Evolutionary conservation across 2,797 vertebrate genomes (phyloP).

Genomic region (Gobionotothen gibberifrons): DNA sequence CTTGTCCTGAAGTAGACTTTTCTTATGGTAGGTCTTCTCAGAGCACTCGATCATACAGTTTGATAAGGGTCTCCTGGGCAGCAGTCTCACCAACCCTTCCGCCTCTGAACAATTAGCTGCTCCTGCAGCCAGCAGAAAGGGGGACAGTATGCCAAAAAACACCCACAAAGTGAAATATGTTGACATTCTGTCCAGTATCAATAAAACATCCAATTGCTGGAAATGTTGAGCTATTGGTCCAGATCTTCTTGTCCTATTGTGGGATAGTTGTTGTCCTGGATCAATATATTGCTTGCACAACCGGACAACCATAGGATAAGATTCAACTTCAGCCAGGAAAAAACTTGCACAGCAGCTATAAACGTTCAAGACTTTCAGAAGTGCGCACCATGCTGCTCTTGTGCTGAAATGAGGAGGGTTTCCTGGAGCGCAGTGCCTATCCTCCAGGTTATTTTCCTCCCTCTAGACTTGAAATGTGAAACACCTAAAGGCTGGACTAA

Average conservation of each 20-base stretch:
- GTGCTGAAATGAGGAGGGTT: constrained; percentile 27
- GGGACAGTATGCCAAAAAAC: constrained; percentile 55
- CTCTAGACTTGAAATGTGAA: constrained; percentile 16
- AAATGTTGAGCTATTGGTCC: constrained; percentile 1
- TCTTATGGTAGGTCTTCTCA: constrained; percentile 65
- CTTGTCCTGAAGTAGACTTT: constrained; percentile 64
- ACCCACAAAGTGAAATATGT: constrained; percentile 54
- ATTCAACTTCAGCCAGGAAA: background rate
- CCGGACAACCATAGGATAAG: background rate
- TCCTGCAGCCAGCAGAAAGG: constrained; percentile 50
- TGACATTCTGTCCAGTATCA: constrained; percentile 61
- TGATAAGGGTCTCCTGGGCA: constrained; percentile 45
- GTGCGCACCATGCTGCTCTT: constrained; percentile 57
- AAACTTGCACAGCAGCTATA: constrained; percentile 27
- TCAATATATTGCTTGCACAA: constrained; percentile 15
- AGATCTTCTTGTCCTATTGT: constrained; percentile 18
- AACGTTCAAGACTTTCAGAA: constrained; percentile 29
- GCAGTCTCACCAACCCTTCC: constrained; percentile 53
- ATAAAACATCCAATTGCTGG: background rate
- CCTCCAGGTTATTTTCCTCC: constrained; percentile 56
- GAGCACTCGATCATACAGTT: constrained; percentile 80
- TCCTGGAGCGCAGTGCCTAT: constrained; percentile 52
- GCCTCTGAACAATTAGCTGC: constrained; percentile 65
- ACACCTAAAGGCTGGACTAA: background rate
- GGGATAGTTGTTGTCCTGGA: constrained; percentile 1